These are phyloP conservation scores for Chascanopsetta lugubris DNA, from an alignment of 2,113 vertebrate genomes.

Conservation along the genomic window DNA sequence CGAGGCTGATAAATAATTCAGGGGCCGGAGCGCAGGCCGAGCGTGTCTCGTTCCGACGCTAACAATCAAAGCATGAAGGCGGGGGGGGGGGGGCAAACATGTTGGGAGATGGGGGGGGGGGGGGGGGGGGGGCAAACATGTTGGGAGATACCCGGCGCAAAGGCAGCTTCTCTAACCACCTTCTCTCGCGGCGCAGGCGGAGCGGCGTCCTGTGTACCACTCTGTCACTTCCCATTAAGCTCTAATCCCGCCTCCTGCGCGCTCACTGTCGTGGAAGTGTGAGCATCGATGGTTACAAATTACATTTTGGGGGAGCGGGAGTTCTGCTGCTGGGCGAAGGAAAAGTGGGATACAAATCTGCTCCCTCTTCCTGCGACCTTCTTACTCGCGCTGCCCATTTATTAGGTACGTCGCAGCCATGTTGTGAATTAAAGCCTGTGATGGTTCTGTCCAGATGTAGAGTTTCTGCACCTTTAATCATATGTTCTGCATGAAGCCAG, in stretches of 20 bases:
- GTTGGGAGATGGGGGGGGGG: conserved; percentile 27
- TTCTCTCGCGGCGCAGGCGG: conserved; percentile 28
- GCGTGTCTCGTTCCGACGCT: conserved; percentile 63
- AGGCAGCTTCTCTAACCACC: conserved; percentile 50
- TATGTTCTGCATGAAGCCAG: no score
- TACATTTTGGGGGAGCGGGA: conserved; percentile 37
- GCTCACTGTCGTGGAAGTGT: conserved; percentile 49
- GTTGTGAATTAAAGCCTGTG: no score
- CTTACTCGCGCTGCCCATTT: no score
- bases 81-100: conserved; percentile 25
- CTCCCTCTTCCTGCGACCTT: neutral
- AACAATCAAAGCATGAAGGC: conserved; percentile 67
- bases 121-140: conserved; percentile 41
- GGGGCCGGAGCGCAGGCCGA: conserved; percentile 61
- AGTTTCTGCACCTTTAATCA: no score
- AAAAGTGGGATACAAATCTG: conserved; percentile 25
- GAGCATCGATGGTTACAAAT: conserved; percentile 36
- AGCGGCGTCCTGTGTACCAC: conserved; percentile 44
- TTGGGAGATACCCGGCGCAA: conserved; percentile 43
- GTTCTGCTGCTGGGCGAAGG: conserved; percentile 35
- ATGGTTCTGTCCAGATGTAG: no score
- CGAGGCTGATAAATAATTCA: conserved; percentile 78
- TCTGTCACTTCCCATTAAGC: conserved; percentile 46
- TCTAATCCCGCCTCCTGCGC: conserved; percentile 48
- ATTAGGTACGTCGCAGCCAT: no score